Evolutionary conservation across 2,888 invertebrate genomes (phyloP), one percentile per base, ranked within the genome.

Genomic region (Abrostola triplasia): DNA sequence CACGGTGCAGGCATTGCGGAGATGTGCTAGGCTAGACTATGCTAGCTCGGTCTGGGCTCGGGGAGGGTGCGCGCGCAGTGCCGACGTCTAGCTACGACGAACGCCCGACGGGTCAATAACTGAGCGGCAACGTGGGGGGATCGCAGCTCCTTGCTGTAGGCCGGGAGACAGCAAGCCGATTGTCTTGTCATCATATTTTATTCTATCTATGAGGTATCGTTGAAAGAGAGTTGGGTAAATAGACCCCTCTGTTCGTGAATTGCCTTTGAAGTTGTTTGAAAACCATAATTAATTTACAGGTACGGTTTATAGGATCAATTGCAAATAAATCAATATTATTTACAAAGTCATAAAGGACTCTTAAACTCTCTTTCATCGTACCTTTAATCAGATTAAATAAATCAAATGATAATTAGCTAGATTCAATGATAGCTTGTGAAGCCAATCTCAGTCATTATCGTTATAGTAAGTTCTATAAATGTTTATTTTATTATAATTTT

Each of bases 21-120:
- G 77, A 72, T 83, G 73, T 84, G 70, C 76, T 81, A 77, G 81
- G 75, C 75, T 80, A 74, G 79, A 73, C 76, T 81, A 82, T 81
- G 80, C 84, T 79, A 80, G 76, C 77, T 75, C 57, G 71, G 76
- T 64, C 70, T 70, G 76, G 60, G 70, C 72, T 80, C 24, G 47
- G 60, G 47, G 50, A 59, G 82, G 71, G 66, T 86, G 90, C 91
- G 89, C 91, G 92, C 92, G 90, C 90, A 86, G 70, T 63, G 78
- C 73, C 70, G 64, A 74, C 80, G 68, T 74, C 70, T 82, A 74
- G 71, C 70, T 83, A 70, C 71, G 70, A 52, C 74, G 60, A 70
- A 70, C 68, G 72, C 68, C 52, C 61, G 59, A 12, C 91, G 90
- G 94, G 93, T 94, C 94, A 93, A 94, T 94, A 94, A 93, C 94